A percentile compares a stretch with the other conserved stretches of the same genome.
phyloP scores from a whole-genome alignment of 2,888 invertebrate species.

The Chromoteleia sp. region DNA sequence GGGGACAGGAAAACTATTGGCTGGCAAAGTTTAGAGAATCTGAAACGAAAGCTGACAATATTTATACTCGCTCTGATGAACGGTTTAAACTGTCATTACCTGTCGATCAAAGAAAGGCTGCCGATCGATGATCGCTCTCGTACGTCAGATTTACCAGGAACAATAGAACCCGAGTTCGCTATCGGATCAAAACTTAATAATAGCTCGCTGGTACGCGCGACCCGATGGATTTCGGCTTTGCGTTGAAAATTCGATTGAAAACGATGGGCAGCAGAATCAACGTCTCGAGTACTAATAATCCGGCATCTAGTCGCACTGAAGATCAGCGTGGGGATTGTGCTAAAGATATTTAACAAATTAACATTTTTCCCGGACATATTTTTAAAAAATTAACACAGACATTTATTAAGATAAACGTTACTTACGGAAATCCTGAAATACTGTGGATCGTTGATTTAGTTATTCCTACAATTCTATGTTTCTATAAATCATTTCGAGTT shows the following conservation, averaged over 20 bases:
- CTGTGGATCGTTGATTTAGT: too few relatives aligned
- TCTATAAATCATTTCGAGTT: too few relatives aligned
- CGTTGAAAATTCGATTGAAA: constrained; percentile 69
- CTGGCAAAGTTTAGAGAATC: constrained; percentile 72
- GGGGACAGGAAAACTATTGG: constrained; percentile 79
- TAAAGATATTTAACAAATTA: too few relatives aligned
- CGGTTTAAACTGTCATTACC: constrained; percentile 84
- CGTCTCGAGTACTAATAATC: constrained; percentile 71
- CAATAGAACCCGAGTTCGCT: constrained; percentile 76
- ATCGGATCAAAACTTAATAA: constrained; percentile 82
- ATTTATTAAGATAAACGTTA: too few relatives aligned
- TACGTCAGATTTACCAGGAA: constrained; percentile 81
- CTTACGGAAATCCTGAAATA: too few relatives aligned
- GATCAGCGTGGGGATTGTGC: neutral
- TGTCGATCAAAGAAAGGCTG: constrained; percentile 83
- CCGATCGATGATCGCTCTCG: constrained; percentile 82
- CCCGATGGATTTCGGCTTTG: constrained; percentile 71
- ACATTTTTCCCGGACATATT: too few relatives aligned
- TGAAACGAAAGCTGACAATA: constrained; percentile 76
- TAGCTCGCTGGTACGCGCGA: constrained; percentile 73
- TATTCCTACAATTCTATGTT: too few relatives aligned
- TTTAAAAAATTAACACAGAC: too few relatives aligned
- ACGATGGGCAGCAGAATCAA: constrained; percentile 62
- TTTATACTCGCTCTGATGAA: constrained; percentile 72
- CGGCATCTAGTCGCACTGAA: constrained; percentile 29